Conservation (phyloP, 2,888 invertebrate genomes). For the Gnatocerus cornutus region DNA sequence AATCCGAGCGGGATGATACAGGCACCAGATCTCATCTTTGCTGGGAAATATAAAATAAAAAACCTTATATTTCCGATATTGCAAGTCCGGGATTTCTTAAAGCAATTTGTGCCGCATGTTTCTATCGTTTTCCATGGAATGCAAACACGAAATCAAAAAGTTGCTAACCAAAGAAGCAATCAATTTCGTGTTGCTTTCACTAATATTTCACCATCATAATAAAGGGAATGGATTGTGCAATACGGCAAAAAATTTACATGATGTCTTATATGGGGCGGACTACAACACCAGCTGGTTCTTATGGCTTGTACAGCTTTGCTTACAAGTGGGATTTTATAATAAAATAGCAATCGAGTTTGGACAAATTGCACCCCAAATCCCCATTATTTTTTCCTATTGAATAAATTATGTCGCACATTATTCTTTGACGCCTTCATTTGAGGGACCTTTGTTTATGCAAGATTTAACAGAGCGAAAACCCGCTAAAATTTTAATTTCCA, state of each 20-base stretch:
- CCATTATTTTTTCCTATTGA: slow-evolving; percentile 24
- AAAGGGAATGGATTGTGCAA: slow-evolving; percentile 40
- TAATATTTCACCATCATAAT: slow-evolving; percentile 22
- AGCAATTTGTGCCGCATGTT: slow-evolving; percentile 49
- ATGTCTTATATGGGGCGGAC: slow-evolving; percentile 27
- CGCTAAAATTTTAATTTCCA: slow-evolving; percentile 10
- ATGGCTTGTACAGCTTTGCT: slow-evolving; percentile 30
- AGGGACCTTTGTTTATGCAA: slow-evolving; percentile 9
- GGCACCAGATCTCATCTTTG: slow-evolving; percentile 49
- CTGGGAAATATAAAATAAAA: slow-evolving; percentile 47
- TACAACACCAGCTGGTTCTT: slow-evolving; percentile 41
- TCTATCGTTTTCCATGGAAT: slow-evolving; percentile 45
- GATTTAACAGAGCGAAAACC: slow-evolving; percentile 1
- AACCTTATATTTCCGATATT: slow-evolving; percentile 47
- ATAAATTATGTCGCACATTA: background rate
- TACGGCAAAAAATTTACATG: slow-evolving; percentile 47
- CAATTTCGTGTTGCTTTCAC: slow-evolving; percentile 14
- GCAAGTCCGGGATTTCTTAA: slow-evolving; percentile 49
- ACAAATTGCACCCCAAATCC: slow-evolving; percentile 12
- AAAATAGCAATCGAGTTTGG: slow-evolving; percentile 29
- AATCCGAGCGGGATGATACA: slow-evolving; percentile 45
- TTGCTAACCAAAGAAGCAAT: slow-evolving; percentile 33
- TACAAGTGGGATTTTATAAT: slow-evolving; percentile 32
- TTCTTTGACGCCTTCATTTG: slow-evolving; percentile 13
- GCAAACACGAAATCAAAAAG: slow-evolving; percentile 36